These are phyloP conservation scores for Sylvia atricapilla DNA, from an alignment of 2,113 vertebrate genomes.

Conservation along the genomic window DNA sequence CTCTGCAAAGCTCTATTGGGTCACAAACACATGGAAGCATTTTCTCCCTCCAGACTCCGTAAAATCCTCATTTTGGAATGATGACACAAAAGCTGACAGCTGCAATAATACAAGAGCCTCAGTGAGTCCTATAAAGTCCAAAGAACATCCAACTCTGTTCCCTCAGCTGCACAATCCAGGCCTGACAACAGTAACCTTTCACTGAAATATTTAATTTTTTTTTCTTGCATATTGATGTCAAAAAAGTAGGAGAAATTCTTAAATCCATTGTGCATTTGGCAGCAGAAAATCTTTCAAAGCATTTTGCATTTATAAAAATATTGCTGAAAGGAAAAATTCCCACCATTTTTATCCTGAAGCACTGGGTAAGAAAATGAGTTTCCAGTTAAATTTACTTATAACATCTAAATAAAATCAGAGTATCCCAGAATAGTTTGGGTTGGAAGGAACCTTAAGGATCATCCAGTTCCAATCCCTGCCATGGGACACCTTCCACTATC, in stretches of 20 bases:
- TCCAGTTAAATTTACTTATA: neutral
- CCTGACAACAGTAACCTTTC: neutral
- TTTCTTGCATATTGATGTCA: neutral
- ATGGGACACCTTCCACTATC: neutral
- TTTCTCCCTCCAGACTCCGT: neutral
- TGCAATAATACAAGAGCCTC: conserved; percentile 40
- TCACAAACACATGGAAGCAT: neutral
- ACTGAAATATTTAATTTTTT: neutral
- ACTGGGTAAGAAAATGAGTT: neutral
- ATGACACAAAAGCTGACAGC: conserved; percentile 38
- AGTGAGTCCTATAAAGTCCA: neutral
- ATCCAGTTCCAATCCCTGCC: neutral
- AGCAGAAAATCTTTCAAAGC: neutral
- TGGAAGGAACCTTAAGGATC: neutral
- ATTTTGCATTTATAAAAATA: neutral
- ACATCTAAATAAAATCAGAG: neutral
- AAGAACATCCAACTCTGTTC: neutral
- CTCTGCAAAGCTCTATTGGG: neutral
- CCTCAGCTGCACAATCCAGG: neutral
- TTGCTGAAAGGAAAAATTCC: neutral
- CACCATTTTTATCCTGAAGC: neutral
- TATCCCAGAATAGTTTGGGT: no score
- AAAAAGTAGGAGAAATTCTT: neutral
- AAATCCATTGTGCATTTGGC: neutral
- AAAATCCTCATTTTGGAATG: neutral